These are phyloP conservation scores for Synergus laeviventris DNA, from an alignment of 2,888 invertebrate species.

Conservation along the genomic window DNA sequence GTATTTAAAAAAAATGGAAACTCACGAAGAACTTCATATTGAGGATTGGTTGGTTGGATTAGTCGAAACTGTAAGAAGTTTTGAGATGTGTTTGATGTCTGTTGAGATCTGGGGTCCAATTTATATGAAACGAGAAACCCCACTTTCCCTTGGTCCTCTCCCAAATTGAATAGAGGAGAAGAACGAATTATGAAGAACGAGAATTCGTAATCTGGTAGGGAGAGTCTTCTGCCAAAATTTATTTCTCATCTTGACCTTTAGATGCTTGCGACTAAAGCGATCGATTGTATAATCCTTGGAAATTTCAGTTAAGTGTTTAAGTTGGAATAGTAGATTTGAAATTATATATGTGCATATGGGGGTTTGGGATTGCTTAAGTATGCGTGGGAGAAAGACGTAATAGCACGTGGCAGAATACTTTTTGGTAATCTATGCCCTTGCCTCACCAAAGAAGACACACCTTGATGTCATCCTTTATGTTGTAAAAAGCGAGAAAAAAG, in stretches of 20 bases:
- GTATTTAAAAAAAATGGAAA: conserved; percentile 45
- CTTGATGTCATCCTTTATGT: background rate
- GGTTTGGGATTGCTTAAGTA: conserved; percentile 8
- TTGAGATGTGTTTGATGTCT: conserved; percentile 63
- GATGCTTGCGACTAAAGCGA: conserved; percentile 59
- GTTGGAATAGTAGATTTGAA: conserved; percentile 29
- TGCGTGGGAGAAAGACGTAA: conserved; percentile 6
- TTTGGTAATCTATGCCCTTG: conserved; percentile 6
- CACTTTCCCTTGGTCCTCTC: conserved; percentile 61
- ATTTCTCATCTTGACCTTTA: conserved; percentile 68
- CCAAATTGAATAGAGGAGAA: conserved; percentile 51
- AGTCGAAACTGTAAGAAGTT: conserved; percentile 55
- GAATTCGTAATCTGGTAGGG: conserved; percentile 48
- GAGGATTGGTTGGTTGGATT: conserved; percentile 47
- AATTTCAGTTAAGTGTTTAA: conserved; percentile 32
- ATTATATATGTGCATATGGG: background rate
- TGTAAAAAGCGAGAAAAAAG: background rate
- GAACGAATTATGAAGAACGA: conserved; percentile 50
- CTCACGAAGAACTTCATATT: conserved; percentile 72
- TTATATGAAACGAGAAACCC: conserved; percentile 66
- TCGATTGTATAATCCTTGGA: conserved; percentile 60
- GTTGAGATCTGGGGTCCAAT: conserved; percentile 59
- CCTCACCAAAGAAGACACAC: background rate
- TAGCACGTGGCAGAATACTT: conserved; percentile 14
- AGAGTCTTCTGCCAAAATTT: conserved; percentile 64